phyloP scores from a whole-genome alignment of 1,140 invertebrate species.

The Pseudobourletiella spinata region DNA sequence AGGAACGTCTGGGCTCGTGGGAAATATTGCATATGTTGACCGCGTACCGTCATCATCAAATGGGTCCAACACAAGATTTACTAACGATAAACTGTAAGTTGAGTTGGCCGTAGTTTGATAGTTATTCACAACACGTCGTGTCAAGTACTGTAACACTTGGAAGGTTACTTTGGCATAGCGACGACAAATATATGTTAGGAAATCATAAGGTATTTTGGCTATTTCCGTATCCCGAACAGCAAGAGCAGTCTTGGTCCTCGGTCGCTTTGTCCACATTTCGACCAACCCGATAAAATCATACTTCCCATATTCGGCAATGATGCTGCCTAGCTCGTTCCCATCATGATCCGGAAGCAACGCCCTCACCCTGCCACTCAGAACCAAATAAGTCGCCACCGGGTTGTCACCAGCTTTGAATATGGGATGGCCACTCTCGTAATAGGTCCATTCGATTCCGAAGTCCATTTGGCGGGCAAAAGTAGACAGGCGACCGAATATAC shows the following conservation, averaged over 20 bases:
- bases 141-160: constrained; percentile 15
- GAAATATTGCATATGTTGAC: background rate
- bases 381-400: background rate
- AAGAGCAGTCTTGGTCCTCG: constrained; percentile 14
- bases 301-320: constrained; percentile 11
- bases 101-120: background rate
- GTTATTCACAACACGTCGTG: background rate
- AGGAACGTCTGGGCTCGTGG: background rate
- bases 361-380: background rate
- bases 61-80: too few relatives aligned
- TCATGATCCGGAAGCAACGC: background rate
- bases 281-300: constrained; percentile 20
- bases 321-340: too few relatives aligned
- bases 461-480: constrained; percentile 13
- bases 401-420: background rate
- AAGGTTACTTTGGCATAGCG: background rate
- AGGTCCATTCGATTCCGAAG: constrained; percentile 22
- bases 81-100: too few relatives aligned
- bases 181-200: background rate
- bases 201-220: constrained; percentile 14
- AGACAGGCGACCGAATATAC: background rate
- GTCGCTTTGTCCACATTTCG: constrained; percentile 12
- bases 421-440: background rate
- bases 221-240: constrained; percentile 18
- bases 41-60: background rate